A percentile compares a stretch with the other conserved stretches of the same genome.
Conservation (phyloP, 2,888 invertebrate genomes). For the Sinhomidia bicolor region DNA sequence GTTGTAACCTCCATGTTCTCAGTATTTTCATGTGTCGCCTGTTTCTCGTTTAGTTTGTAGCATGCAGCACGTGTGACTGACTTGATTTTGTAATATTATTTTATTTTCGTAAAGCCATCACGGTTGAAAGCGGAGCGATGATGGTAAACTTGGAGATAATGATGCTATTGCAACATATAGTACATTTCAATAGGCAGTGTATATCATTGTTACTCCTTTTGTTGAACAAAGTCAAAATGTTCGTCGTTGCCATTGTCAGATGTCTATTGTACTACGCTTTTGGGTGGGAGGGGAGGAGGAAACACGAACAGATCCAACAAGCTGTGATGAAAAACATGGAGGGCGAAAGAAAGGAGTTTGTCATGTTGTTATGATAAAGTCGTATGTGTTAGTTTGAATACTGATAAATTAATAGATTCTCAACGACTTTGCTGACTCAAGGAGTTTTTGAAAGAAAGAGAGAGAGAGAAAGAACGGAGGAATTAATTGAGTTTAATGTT, state of each 20-base stretch:
- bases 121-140: neutral
- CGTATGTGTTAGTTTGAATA: slow-evolving; percentile 56
- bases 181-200: neutral
- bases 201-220: neutral
- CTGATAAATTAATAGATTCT: slow-evolving; percentile 65
- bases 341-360: neutral
- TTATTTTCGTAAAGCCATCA: neutral
- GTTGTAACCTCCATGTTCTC: neutral
- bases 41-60: neutral
- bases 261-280: neutral
- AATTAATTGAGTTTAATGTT: slow-evolving; percentile 62
- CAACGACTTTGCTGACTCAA: neutral
- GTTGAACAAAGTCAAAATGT: neutral
- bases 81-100: neutral
- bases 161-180: neutral
- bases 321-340: neutral
- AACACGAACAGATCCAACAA: slow-evolving; percentile 3
- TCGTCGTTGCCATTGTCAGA: neutral
- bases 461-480: slow-evolving; percentile 14
- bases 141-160: slow-evolving; percentile 19
- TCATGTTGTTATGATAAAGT: neutral
- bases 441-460: neutral
- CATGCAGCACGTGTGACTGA: slow-evolving; percentile 39
- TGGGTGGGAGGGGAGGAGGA: neutral
- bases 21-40: neutral